Evolutionary conservation across 2,888 invertebrate species (phyloP), one percentile per base, ranked within the genome.

Genomic region (Phyllotreta striolata): DNA sequence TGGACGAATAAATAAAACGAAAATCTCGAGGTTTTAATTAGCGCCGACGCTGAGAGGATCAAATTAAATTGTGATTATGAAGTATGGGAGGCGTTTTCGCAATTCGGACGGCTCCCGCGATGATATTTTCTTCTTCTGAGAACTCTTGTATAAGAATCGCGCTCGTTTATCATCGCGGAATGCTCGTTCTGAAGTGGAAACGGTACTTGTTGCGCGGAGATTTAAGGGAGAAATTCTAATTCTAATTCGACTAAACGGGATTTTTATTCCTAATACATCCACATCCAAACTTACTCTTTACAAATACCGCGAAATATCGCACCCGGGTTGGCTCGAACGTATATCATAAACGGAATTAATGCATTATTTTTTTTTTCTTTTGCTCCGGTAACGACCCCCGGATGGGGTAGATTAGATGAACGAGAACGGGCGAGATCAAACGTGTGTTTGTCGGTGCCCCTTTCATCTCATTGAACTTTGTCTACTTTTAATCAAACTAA

Each of bases 401-500:
- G 44, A 59, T 60, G 56, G 62, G 52, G 38, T 39, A 64, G 66
- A 66, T 66, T 66, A 67, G 65, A 69, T 69, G 62, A 49, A 41
- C 64, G 51, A 60, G 61, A 58, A 59, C 44, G 58, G 64, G 37
- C 10, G 55, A 66, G 66, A 68, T 68, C 66, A 68, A 68, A 66
- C 66, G 66, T 64, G 60, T 57, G 59, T 62, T 60, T 35, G 59
- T 37, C 52, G 51, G 56, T 63, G 52, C 61, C 59, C 13, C 38
- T 66, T 67, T 63, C 58, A 64, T 65, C 60, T 41, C 40, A 47
- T 37, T 41, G 56, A 59, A 67, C 60, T 56, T 63, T 61, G 63
- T 63, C 63, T 62, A 63, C 62, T 67, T 69, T 66, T 63, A 61
- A 64, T 66, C 64, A 66, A 66, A 66, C 64, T 66, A 66, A 66